Percentiles rank a stretch among this genome's conserved stretches.
These are phyloP conservation scores for Aphelocoma californica DNA, from an alignment of 2,797 vertebrate genomes.

Conservation along the genomic window DNA sequence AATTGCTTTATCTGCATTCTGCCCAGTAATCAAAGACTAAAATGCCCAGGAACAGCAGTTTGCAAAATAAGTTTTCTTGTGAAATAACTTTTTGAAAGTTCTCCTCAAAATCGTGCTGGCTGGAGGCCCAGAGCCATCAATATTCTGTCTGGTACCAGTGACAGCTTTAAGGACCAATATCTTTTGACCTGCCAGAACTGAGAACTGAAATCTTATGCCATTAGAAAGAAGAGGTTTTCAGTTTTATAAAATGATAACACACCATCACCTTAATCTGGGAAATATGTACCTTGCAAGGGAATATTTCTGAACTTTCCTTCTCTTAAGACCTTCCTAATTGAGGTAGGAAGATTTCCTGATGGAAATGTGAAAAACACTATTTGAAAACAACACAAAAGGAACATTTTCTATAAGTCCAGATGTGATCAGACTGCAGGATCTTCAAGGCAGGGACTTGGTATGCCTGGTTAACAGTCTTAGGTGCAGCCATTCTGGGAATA, in stretches of 20 bases:
- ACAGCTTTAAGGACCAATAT: slow-evolving; percentile 25
- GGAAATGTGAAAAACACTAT: background rate
- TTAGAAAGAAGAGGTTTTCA: background rate
- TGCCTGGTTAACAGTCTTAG: background rate
- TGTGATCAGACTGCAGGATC: background rate
- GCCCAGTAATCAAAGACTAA: background rate
- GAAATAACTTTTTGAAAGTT: slow-evolving; percentile 10
- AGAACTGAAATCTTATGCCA: background rate
- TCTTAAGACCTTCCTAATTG: background rate
- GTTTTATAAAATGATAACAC: background rate
- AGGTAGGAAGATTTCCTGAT: background rate
- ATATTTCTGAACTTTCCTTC: background rate
- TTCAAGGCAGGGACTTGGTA: background rate
- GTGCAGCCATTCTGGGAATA: background rate
- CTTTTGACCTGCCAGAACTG: background rate
- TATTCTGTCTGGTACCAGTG: slow-evolving; percentile 6
- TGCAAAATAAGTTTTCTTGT: background rate
- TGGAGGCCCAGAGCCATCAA: background rate
- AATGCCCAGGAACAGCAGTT: background rate
- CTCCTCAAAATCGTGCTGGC: background rate
- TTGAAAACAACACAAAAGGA: background rate
- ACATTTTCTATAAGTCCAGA: background rate
- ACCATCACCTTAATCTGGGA: background rate
- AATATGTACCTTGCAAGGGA: background rate
- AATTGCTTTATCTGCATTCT: slow-evolving; percentile 8